These are phyloP conservation scores for Corythornis leucogaster DNA, from an alignment of 2,797 vertebrate genomes.

Conservation along the genomic window DNA sequence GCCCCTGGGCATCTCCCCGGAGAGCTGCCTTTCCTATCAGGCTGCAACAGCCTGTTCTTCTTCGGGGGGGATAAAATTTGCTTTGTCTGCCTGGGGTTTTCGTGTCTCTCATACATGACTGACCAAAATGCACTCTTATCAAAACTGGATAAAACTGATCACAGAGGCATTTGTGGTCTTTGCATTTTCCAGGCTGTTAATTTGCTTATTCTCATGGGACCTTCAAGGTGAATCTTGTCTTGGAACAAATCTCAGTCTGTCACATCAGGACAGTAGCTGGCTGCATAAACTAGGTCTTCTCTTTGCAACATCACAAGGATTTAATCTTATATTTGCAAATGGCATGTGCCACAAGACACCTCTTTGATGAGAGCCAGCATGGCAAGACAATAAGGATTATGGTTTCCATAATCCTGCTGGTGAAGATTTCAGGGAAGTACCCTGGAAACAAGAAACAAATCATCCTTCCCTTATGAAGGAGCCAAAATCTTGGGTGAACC, in stretches of 20 bases:
- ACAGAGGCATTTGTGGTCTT: neutral
- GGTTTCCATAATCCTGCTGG: neutral
- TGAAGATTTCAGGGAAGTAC: neutral
- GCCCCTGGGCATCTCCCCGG: neutral
- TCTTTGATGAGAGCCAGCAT: neutral
- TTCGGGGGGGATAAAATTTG: neutral
- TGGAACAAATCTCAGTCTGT: neutral
- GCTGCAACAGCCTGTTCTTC: neutral
- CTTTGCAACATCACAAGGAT: neutral
- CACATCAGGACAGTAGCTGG: neutral
- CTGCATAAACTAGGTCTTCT: neutral
- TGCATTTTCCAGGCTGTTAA: neutral
- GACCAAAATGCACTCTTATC: neutral
- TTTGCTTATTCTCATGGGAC: neutral
- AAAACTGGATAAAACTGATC: neutral
- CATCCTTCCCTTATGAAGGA: neutral
- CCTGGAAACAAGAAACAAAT: neutral
- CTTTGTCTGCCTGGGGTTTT: neutral
- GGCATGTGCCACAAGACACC: neutral
- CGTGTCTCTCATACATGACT: neutral
- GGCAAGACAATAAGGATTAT: neutral
- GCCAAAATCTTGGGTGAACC: rapidly evolving
- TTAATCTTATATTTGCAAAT: neutral
- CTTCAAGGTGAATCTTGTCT: neutral
- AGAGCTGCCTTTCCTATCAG: neutral